Percentiles rank a stretch among this genome's conserved stretches.
Conservation (phyloP, 30 jellyfish, hydroid and myxozoan genomes). For the Cassiopea xamachana region DNA sequence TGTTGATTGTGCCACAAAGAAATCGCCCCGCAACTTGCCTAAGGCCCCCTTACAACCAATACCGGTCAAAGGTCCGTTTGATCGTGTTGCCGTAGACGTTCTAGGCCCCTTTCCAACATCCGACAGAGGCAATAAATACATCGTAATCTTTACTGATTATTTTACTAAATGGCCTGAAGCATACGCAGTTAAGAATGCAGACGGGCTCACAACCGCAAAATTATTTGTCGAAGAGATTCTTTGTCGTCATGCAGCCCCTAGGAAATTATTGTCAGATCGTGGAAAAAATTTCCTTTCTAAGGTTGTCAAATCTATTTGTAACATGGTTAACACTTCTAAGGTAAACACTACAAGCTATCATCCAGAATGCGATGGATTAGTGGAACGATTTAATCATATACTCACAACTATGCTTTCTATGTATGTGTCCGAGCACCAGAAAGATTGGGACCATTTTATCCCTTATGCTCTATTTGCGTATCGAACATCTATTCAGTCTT, state of each 20-base stretch:
- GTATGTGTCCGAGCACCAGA: constrained; percentile 61
- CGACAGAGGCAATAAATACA: constrained; percentile 32
- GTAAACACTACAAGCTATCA: constrained; percentile 51
- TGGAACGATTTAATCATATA: constrained; percentile 50
- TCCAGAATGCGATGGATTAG: constrained; percentile 64
- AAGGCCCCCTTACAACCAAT: constrained; percentile 69
- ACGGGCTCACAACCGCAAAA: constrained; percentile 58
- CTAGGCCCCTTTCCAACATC: constrained; percentile 79
- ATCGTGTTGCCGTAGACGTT: constrained; percentile 78
- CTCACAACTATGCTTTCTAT: constrained; percentile 38
- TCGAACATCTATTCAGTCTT: constrained; percentile 32
- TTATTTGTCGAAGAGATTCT: constrained; percentile 61
- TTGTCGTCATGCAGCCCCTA: constrained; percentile 69
- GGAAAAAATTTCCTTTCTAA: constrained; percentile 61
- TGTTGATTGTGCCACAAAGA: constrained; percentile 66
- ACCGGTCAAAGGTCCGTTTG: constrained; percentile 72
- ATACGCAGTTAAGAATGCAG: constrained; percentile 58
- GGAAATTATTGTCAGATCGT: constrained; percentile 59
- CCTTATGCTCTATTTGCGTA: constrained; percentile 65
- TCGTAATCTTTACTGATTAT: background rate
- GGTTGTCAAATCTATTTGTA: constrained; percentile 55
- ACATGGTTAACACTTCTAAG: constrained; percentile 43
- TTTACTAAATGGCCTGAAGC: constrained; percentile 72
- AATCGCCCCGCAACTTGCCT: constrained; percentile 6
- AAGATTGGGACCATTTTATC: constrained; percentile 62